These are phyloP conservation scores for Neotragus moschatus DNA, from an alignment of 2,113 vertebrate species.

Conservation along the genomic window DNA sequence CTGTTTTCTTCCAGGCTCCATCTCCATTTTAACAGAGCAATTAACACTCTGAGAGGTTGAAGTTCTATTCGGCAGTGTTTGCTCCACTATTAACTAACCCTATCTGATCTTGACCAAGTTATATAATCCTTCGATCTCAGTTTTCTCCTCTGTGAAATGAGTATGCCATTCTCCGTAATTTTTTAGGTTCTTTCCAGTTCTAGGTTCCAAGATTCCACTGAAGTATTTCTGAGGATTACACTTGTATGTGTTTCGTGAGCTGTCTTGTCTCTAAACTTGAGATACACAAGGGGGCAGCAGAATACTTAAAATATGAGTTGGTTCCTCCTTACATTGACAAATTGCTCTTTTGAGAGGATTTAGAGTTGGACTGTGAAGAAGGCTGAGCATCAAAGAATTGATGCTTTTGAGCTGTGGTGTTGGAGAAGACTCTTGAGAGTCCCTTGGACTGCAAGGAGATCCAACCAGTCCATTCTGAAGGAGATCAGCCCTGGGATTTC, in stretches of 20 bases:
- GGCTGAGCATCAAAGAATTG: too few relatives aligned
- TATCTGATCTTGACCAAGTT: not conserved
- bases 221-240: not conserved
- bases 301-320: conserved; percentile 39
- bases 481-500: too few relatives aligned
- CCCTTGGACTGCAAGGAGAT: too few relatives aligned
- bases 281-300: conserved; percentile 73
- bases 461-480: too few relatives aligned
- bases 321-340: not conserved
- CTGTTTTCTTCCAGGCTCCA: not conserved
- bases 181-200: not conserved
- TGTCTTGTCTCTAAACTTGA: not conserved
- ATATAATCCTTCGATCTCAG: not conserved
- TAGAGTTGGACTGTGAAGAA: too few relatives aligned
- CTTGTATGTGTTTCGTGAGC: not conserved
- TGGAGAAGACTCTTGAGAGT: too few relatives aligned
- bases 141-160: not conserved
- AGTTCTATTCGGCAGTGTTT: not conserved
- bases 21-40: not conserved
- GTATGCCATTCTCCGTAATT: not conserved
- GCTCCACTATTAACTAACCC: not conserved
- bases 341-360: conserved; percentile 14
- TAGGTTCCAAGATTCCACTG: not conserved
- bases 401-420: too few relatives aligned
- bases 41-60: not conserved